phyloP scores from a whole-genome alignment of 2,888 invertebrate species.

The Tetragonula carbonaria region DNA sequence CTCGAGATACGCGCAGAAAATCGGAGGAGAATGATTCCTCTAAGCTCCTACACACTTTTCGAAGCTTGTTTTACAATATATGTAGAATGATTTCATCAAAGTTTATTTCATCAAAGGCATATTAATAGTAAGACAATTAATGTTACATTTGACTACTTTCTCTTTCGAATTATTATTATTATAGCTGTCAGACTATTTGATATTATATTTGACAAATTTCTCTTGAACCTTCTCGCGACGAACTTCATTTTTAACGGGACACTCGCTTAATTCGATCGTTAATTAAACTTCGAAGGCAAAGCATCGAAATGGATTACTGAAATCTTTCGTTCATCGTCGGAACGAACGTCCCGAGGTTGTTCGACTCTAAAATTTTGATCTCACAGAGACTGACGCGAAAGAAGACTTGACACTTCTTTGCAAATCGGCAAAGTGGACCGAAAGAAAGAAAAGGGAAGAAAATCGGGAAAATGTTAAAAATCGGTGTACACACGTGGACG shows the following conservation, averaged over 20 bases:
- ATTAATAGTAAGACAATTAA: too few species aligned
- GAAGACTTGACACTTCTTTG: neutral
- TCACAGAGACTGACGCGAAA: neutral
- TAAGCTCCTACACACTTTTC: neutral
- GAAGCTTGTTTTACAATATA: too few species aligned
- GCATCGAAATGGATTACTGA: neutral
- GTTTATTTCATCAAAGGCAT: too few species aligned
- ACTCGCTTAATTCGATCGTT: too few species aligned
- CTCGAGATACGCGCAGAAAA: conserved; percentile 3
- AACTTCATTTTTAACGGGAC: too few species aligned
- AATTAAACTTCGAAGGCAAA: too few species aligned
- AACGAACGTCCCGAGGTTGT: neutral
- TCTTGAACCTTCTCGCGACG: too few species aligned
- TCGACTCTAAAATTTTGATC: neutral
- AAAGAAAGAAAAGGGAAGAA: neutral
- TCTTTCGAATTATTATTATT: too few species aligned
- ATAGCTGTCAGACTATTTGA: too few species aligned
- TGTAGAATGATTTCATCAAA: neutral
- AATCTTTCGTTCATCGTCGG: neutral
- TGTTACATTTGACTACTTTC: too few species aligned
- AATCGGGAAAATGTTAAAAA: neutral
- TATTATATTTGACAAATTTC: too few species aligned
- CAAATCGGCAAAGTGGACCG: neutral
- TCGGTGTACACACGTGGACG: neutral
- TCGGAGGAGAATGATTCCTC: neutral